A percentile compares a stretch with the other conserved stretches of the same genome.
Conservation (phyloP, 1,140 invertebrate species). For the Drosophila pectinifera region DNA sequence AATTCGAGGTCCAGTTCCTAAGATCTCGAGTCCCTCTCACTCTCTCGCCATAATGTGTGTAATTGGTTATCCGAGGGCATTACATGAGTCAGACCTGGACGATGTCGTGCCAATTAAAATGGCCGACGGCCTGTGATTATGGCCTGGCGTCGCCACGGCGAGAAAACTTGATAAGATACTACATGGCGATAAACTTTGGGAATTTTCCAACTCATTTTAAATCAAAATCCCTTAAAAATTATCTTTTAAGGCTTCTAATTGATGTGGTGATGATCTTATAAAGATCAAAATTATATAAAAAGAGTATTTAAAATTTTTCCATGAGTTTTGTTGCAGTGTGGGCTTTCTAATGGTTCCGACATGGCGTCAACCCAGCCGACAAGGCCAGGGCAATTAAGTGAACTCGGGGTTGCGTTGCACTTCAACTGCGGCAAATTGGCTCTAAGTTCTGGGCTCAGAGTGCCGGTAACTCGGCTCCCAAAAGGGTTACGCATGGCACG, state of each 20-base stretch:
- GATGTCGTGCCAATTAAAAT: slow-evolving; percentile 79
- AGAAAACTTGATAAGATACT: not conserved
- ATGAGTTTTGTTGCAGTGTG: no score
- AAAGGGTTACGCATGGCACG: slow-evolving; percentile 72
- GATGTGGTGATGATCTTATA: not conserved
- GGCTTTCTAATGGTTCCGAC: slow-evolving; percentile 66
- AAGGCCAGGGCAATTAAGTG: slow-evolving; percentile 49
- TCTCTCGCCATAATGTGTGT: slow-evolving; percentile 34
- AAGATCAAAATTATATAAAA: not conserved
- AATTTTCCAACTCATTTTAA: not conserved
- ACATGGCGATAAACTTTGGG: not conserved
- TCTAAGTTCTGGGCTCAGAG: slow-evolving; percentile 9
- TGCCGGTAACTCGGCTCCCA: slow-evolving; percentile 9
- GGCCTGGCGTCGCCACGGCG: slow-evolving; percentile 41
- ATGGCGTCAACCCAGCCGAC: slow-evolving; percentile 63
- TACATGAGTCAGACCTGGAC: slow-evolving; percentile 66
- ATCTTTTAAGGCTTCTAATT: not conserved
- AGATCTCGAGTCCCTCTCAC: slow-evolving; percentile 21
- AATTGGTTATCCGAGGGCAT: slow-evolving; percentile 67
- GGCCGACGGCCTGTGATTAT: slow-evolving; percentile 65
- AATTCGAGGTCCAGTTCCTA: slow-evolving; percentile 50
- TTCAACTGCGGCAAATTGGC: slow-evolving; percentile 61
- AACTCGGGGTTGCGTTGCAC: slow-evolving; percentile 44
- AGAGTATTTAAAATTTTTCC: no score
- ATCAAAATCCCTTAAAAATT: not conserved